These are phyloP conservation scores for Discoglossus pictus DNA, from an alignment of 2,797 vertebrate genomes.

Conservation along the genomic window DNA sequence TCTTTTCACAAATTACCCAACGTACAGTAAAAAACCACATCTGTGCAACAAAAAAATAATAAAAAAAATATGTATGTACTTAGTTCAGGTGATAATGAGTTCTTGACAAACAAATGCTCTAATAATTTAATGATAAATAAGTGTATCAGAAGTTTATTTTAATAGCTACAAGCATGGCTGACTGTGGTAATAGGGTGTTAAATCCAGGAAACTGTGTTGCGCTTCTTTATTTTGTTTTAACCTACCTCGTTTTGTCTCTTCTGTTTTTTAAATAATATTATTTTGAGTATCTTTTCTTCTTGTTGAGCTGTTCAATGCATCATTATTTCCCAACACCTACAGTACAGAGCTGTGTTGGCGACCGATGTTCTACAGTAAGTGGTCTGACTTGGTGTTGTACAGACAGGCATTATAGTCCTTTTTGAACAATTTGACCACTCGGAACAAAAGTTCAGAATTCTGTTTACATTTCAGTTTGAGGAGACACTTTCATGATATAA, in stretches of 20 bases:
- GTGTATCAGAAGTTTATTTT: constrained; percentile 72
- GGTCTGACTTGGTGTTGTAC: too few relatives aligned
- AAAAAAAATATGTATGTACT: constrained; percentile 69
- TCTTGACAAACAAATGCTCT: constrained; percentile 73
- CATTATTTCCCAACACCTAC: constrained; percentile 73
- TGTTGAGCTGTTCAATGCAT: constrained; percentile 68
- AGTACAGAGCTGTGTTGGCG: constrained; percentile 68
- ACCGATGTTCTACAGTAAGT: too few relatives aligned
- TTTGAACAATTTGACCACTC: too few relatives aligned
- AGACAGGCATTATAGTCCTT: too few relatives aligned
- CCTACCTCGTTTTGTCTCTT: constrained; percentile 81
- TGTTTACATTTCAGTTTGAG: constrained; percentile 21
- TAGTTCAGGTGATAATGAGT: constrained; percentile 76
- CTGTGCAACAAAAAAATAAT: constrained; percentile 65
- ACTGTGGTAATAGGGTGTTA: constrained; percentile 76
- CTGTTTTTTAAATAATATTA: too few relatives aligned
- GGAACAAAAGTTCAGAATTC: neutral
- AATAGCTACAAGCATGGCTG: constrained; percentile 78
- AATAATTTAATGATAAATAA: constrained; percentile 70
- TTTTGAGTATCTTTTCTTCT: constrained; percentile 49
- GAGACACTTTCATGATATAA: neutral
- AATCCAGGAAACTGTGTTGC: constrained; percentile 75
- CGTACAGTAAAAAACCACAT: constrained; percentile 68
- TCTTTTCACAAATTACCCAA: constrained; percentile 64
- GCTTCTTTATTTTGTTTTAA: constrained; percentile 74